These are phyloP conservation scores for Drosophila quasianomalipes DNA, from an alignment of 2,888 invertebrate species.

Conservation along the genomic window DNA sequence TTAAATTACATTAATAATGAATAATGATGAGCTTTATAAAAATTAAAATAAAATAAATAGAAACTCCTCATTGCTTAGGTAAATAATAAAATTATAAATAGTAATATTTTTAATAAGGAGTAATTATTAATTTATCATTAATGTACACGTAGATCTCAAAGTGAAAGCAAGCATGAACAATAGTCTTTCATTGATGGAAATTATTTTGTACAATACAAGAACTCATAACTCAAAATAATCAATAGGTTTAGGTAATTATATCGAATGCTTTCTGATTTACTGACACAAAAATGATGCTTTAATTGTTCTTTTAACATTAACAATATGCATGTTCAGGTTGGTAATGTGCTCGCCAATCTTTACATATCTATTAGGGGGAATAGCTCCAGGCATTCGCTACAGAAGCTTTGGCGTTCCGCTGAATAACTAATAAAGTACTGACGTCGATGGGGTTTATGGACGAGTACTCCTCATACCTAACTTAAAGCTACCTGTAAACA, in stretches of 20 bases:
- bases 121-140: neutral
- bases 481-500: conserved; percentile 28
- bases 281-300: neutral
- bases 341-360: conserved; percentile 1
- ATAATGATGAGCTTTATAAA: neutral
- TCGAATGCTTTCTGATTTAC: neutral
- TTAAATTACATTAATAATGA: neutral
- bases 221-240: neutral
- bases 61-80: neutral
- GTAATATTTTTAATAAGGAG: neutral
- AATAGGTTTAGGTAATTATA: neutral
- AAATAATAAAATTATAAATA: neutral
- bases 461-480: conserved; percentile 18
- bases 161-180: neutral
- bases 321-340: neutral
- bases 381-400: neutral
- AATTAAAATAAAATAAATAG: neutral
- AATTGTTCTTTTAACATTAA: neutral
- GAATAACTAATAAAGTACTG: conserved; percentile 63
- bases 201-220: neutral
- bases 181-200: neutral
- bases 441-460: conserved; percentile 28
- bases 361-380: conserved; percentile 5
- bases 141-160: neutral
- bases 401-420: conserved; percentile 55